These are phyloP conservation scores for Microtus californicus DNA, from an alignment of 2,797 vertebrate genomes.

Conservation along the genomic window DNA sequence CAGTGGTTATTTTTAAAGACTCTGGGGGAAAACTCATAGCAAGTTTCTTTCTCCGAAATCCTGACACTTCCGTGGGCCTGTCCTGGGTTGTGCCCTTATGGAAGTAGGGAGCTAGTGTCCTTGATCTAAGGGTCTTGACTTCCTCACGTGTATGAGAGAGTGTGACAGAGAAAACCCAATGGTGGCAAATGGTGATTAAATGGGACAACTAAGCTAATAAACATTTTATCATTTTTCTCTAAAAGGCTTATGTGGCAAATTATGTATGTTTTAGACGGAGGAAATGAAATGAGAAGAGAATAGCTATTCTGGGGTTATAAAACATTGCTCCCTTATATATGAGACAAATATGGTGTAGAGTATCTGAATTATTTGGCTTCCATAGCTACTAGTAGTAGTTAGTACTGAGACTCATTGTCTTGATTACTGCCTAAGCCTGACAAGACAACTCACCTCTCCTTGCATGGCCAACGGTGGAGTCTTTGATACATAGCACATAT, in stretches of 20 bases:
- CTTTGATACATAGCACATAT: background rate
- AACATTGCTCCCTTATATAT: conserved; percentile 28
- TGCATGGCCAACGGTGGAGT: fast-evolving
- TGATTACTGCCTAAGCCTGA: background rate
- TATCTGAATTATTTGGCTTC: conserved; percentile 19
- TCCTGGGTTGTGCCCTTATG: fast-evolving
- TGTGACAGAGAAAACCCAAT: background rate
- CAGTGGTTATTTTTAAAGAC: background rate
- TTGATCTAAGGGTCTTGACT: background rate
- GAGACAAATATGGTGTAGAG: conserved; percentile 15
- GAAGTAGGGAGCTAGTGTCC: background rate
- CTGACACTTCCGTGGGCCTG: background rate
- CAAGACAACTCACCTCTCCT: background rate
- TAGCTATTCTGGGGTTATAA: background rate
- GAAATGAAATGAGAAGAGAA: background rate
- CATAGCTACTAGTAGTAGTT: background rate
- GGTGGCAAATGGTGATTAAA: background rate
- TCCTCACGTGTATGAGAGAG: background rate
- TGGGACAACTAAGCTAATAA: background rate
- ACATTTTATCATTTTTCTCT: conserved; percentile 36
- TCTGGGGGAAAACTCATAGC: background rate
- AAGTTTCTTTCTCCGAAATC: background rate
- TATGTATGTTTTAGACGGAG: background rate
- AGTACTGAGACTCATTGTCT: conserved; percentile 51
- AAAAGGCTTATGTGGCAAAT: background rate